phyloP scores from a whole-genome alignment of 23 tunicate genomes.

The Halocynthia aurantium region DNA sequence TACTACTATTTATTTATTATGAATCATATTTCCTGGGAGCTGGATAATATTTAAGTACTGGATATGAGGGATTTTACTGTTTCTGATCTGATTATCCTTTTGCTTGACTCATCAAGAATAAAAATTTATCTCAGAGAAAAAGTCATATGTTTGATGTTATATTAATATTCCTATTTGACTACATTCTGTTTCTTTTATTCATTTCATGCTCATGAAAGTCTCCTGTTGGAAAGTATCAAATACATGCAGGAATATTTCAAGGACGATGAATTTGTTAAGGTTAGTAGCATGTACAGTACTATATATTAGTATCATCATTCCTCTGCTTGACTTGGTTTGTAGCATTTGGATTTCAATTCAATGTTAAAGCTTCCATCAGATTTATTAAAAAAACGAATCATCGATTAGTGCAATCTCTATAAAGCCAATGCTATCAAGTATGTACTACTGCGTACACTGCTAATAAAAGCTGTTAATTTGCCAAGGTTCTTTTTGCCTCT shows the following conservation, averaged over 20 bases:
- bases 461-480: no score
- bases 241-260: constrained; percentile 31
- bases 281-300: constrained; percentile 2
- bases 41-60: no score
- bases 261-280: constrained; percentile 68
- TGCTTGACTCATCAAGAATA: not conserved
- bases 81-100: not conserved
- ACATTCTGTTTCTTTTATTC: not conserved
- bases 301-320: no score
- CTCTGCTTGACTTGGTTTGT: no score
- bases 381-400: not conserved
- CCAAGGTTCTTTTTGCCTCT: no score
- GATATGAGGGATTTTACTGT: no score
- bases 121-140: not conserved
- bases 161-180: not conserved
- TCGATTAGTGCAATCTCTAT: constrained; percentile 2
- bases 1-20: no score
- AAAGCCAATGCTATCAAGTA: no score
- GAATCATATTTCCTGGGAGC: no score
- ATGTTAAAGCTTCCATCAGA: not conserved
- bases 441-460: no score
- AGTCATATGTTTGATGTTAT: not conserved
- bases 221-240: constrained; percentile 43
- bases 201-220: constrained; percentile 12
- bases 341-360: not conserved